Conservation (phyloP, 2,113 vertebrate genomes). For the Oncorhynchus keta region DNA sequence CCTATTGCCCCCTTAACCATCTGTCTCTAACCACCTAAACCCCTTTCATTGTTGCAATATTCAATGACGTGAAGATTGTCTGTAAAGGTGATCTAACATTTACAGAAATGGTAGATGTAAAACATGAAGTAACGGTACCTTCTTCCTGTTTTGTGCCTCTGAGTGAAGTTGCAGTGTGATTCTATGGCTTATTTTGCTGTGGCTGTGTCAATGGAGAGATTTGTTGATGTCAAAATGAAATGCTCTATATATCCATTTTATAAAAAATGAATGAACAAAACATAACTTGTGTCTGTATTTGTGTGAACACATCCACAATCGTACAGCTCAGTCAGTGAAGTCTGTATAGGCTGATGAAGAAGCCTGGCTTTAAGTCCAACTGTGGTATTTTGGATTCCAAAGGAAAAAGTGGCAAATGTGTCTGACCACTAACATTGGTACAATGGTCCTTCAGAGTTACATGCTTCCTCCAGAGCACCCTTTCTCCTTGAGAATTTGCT, state of each 20-base stretch:
- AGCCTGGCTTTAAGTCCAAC: too few relatives aligned
- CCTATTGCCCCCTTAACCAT: conserved; percentile 38
- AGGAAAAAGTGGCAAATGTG: too few relatives aligned
- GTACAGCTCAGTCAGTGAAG: too few relatives aligned
- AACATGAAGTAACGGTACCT: conserved; percentile 81
- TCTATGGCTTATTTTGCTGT: conserved; percentile 91
- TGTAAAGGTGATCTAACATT: conserved; percentile 64
- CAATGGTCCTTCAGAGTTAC: too few relatives aligned
- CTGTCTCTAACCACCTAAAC: conserved; percentile 35
- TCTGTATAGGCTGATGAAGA: too few relatives aligned
- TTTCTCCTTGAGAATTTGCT: too few relatives aligned
- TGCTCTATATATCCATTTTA: conserved; percentile 87
- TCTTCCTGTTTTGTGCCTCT: conserved; percentile 92
- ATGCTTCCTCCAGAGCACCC: too few relatives aligned
- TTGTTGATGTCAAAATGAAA: conserved; percentile 95
- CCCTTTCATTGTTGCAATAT: conserved; percentile 72
- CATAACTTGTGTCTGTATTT: conserved; percentile 51
- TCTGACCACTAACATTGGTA: too few relatives aligned
- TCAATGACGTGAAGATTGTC: conserved; percentile 79
- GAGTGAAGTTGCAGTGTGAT: conserved; percentile 83
- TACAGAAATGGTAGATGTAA: conserved; percentile 72
- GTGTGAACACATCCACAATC: neutral
- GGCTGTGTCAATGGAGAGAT: conserved; percentile 92
- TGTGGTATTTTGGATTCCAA: too few relatives aligned
- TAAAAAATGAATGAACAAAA: conserved; percentile 50